phyloP scores from a whole-genome alignment of 2,888 invertebrate species.

The Agonopterix heracliana region DNA sequence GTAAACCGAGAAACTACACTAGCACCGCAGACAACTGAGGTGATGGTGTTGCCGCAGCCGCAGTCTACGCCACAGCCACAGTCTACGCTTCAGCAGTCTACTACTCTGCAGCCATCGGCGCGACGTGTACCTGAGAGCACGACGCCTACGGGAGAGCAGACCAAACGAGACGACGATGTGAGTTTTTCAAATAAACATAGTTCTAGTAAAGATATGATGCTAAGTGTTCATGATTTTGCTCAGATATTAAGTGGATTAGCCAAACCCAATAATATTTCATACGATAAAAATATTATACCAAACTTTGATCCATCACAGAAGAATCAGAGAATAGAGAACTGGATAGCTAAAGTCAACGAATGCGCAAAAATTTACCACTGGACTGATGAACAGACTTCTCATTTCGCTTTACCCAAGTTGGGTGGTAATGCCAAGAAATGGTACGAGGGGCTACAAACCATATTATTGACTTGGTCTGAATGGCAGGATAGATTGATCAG shows the following conservation, averaged over 20 bases:
- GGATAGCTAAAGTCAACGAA: slow-evolving; percentile 17
- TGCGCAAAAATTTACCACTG: slow-evolving; percentile 17
- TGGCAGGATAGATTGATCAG: no score
- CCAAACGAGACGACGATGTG: no score
- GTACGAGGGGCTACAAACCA: slow-evolving; percentile 14
- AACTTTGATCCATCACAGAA: slow-evolving; percentile 14
- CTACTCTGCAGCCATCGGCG: no score
- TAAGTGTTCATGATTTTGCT: neutral
- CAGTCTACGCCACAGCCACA: no score
- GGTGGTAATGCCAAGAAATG: slow-evolving; percentile 15
- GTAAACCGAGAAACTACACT: no score
- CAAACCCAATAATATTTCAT: neutral
- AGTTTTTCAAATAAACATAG: neutral
- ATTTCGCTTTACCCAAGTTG: slow-evolving; percentile 17
- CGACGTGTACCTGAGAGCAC: no score
- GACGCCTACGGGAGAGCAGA: no score
- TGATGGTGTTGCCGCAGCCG: no score
- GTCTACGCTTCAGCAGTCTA: no score
- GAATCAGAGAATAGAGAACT: slow-evolving; percentile 13
- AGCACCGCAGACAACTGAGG: no score
- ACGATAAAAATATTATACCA: slow-evolving; percentile 15
- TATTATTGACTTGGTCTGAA: slow-evolving; percentile 13
- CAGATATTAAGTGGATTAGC: neutral
- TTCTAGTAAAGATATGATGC: neutral
- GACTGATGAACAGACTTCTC: slow-evolving; percentile 15